phyloP scores from a whole-genome alignment of 2,113 vertebrate genomes.

The Ammodytes dubius region DNA sequence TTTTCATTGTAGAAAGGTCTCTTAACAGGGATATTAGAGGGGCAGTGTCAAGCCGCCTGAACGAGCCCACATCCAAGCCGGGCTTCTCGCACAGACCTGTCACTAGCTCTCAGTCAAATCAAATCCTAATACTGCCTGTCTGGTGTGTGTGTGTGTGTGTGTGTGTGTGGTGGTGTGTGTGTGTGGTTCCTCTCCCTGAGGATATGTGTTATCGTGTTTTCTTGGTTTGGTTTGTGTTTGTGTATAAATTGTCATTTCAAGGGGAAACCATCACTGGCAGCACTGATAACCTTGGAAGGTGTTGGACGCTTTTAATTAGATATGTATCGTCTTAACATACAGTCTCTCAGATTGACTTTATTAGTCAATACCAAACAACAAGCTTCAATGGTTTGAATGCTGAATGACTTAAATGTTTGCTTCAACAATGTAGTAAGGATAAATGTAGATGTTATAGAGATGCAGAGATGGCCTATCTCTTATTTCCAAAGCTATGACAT shows the following conservation, averaged over 20 bases:
- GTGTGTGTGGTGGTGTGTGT: slow-evolving; percentile 1
- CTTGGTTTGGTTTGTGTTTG: slow-evolving; percentile 7
- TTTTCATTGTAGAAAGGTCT: slow-evolving; percentile 39
- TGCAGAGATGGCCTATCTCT: background rate
- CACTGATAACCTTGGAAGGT: slow-evolving; percentile 33
- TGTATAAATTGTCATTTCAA: slow-evolving; percentile 7
- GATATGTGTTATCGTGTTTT: slow-evolving; percentile 3
- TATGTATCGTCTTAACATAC: slow-evolving; percentile 21
- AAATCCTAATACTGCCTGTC: slow-evolving; percentile 32
- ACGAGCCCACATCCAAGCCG: slow-evolving; percentile 34
- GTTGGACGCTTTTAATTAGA: slow-evolving; percentile 56
- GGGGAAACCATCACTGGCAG: background rate
- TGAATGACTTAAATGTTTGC: background rate
- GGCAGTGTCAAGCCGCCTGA: slow-evolving; percentile 50
- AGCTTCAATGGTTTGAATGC: background rate
- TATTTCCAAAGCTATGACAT: background rate
- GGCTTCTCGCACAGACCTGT: slow-evolving; percentile 39
- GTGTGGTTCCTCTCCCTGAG: slow-evolving; percentile 19
- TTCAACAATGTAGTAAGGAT: slow-evolving; percentile 1
- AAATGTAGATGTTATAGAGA: background rate
- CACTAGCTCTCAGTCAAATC: slow-evolving; percentile 54
- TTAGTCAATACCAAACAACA: background rate
- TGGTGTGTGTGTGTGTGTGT: slow-evolving; percentile 2
- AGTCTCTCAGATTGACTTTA: slow-evolving; percentile 16
- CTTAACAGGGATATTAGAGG: slow-evolving; percentile 53